These are phyloP conservation scores for Heterodera schachtii DNA, from an alignment of 1,140 invertebrate genomes.

Conservation along the genomic window DNA sequence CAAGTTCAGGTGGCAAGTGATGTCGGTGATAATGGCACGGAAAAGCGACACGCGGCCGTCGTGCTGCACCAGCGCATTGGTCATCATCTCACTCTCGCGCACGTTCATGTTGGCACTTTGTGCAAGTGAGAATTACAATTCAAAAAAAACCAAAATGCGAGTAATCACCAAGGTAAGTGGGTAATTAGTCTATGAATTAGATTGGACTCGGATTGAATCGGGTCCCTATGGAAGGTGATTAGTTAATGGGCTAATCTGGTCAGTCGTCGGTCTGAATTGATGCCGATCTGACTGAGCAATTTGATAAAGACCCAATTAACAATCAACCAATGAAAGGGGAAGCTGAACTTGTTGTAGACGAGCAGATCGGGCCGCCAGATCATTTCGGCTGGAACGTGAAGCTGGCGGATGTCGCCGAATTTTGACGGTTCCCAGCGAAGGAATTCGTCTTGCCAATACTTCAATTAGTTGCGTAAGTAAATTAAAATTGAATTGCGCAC, in stretches of 20 bases:
- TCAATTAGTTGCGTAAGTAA: background rate
- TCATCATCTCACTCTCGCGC: constrained; percentile 61
- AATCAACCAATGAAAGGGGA: background rate
- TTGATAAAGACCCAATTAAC: no score
- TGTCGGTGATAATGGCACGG: constrained; percentile 63
- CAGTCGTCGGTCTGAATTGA: no score
- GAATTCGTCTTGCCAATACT: constrained; percentile 47
- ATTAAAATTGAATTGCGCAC: constrained; percentile 7
- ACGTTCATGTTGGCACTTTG: constrained; percentile 64
- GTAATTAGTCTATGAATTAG: no score
- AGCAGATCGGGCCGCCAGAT: constrained; percentile 44
- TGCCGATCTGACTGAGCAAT: no score
- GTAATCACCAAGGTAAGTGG: no score
- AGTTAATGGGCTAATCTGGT: no score
- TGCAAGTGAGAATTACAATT: background rate
- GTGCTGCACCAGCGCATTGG: constrained; percentile 57
- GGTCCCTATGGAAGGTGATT: no score
- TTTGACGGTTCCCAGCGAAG: constrained; percentile 37
- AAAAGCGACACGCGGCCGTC: constrained; percentile 60
- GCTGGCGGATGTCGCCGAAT: constrained; percentile 36
- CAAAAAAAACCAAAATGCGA: background rate
- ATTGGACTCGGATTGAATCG: no score
- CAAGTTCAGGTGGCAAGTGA: constrained; percentile 58
- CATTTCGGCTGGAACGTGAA: constrained; percentile 39
- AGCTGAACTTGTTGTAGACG: constrained; percentile 44